phyloP scores from a whole-genome alignment of 1,140 invertebrate genomes.

The Maconellicoccus hirsutus region DNA sequence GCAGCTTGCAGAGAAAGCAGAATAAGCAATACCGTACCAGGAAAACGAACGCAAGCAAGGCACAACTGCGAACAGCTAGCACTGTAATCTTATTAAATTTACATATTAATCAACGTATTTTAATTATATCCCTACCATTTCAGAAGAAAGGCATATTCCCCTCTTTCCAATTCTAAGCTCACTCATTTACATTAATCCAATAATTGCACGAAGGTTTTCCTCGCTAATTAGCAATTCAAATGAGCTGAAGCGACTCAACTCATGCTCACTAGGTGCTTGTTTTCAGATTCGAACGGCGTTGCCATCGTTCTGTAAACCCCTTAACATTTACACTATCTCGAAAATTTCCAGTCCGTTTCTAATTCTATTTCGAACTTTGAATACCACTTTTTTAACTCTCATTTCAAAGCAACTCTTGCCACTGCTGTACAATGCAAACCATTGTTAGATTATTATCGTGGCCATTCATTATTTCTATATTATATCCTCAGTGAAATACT shows the following conservation, averaged over 20 bases:
- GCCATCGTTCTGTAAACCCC: neutral
- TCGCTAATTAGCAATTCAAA: slow-evolving; percentile 77
- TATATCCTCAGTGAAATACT: neutral
- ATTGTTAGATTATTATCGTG: neutral
- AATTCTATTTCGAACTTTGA: slow-evolving; percentile 16
- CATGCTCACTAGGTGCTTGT: slow-evolving; percentile 21
- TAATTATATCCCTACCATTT: slow-evolving; percentile 66
- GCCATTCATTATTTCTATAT: neutral
- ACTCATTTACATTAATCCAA: slow-evolving; percentile 85
- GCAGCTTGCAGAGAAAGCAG: neutral
- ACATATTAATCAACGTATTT: slow-evolving; percentile 96
- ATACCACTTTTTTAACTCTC: slow-evolving; percentile 5
- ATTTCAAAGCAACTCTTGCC: neutral
- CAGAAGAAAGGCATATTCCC: slow-evolving; percentile 31
- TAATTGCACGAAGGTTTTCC: slow-evolving; percentile 82
- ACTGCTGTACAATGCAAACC: neutral
- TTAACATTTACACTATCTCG: slow-evolving; percentile 18
- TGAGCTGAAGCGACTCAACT: slow-evolving; percentile 39
- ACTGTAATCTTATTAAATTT: slow-evolving; percentile 93
- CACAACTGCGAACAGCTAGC: slow-evolving; percentile 31
- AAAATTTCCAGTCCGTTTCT: slow-evolving; percentile 22
- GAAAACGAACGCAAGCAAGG: slow-evolving; percentile 16
- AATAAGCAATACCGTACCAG: neutral
- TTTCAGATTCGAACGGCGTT: slow-evolving; percentile 15
- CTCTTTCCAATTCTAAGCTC: slow-evolving; percentile 28